Conservation (phyloP, 2,888 invertebrate species). For the Drosophila gaucha region DNA sequence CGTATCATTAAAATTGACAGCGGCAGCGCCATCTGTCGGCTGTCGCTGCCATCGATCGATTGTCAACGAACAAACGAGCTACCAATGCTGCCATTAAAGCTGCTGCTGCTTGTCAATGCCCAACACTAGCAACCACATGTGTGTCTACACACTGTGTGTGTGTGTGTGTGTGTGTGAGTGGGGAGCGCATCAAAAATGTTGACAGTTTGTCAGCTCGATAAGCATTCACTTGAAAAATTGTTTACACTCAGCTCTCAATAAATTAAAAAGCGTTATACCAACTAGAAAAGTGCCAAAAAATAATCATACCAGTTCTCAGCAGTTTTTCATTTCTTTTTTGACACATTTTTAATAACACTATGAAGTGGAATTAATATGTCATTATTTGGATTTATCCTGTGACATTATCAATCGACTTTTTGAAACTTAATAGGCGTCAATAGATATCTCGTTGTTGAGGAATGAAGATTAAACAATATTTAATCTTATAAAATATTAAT, state of each 20-base stretch:
- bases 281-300: conserved; percentile 29
- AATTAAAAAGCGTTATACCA: conserved; percentile 41
- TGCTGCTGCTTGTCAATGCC: conserved; percentile 38
- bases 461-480: neutral
- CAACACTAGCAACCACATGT: conserved; percentile 1
- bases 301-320: conserved; percentile 56
- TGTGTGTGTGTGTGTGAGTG: conserved; percentile 25
- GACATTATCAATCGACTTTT: neutral
- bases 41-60: conserved; percentile 56
- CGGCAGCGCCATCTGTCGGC: conserved; percentile 55
- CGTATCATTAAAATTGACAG: conserved; percentile 75
- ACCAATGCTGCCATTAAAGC: conserved; percentile 36
- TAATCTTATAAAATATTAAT: neutral
- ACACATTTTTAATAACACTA: conserved; percentile 28
- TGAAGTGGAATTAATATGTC: conserved; percentile 27
- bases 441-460: neutral
- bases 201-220: conserved; percentile 71
- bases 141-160: neutral
- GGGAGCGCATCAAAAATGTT: conserved; percentile 52
- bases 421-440: neutral
- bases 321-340: conserved; percentile 45
- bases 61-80: conserved; percentile 24
- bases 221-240: conserved; percentile 59
- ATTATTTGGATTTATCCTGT: conserved; percentile 1
- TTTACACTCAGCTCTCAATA: conserved; percentile 38